Percentiles rank a stretch among this genome's conserved stretches.
phyloP scores from a whole-genome alignment of 1,140 invertebrate species.

The Drosophila azteca region DNA sequence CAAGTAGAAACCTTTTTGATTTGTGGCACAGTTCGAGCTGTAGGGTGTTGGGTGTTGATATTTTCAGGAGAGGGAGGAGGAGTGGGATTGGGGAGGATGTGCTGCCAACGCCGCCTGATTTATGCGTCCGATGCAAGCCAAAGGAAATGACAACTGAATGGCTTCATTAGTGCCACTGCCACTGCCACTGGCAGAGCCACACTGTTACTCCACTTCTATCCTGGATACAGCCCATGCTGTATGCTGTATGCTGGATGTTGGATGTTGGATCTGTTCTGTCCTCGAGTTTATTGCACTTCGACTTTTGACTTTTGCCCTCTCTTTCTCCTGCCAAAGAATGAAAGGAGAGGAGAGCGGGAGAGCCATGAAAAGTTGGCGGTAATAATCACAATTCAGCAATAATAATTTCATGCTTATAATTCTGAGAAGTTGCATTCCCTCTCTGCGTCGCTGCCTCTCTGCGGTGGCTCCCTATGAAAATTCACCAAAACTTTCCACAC shows the following conservation, averaged over 20 bases:
- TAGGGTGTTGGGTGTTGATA: conserved; percentile 48
- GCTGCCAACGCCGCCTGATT: conserved; percentile 57
- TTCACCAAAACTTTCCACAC: conserved; percentile 49
- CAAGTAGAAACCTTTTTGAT: conserved; percentile 59
- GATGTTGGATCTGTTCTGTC: too few species aligned
- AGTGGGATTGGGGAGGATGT: conserved; percentile 15
- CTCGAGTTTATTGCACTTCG: conserved; percentile 76
- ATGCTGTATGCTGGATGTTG: not conserved
- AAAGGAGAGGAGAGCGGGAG: not conserved
- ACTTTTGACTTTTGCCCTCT: conserved; percentile 66
- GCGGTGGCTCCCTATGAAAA: conserved; percentile 27
- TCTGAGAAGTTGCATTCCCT: conserved; percentile 8
- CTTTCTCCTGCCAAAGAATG: too few species aligned
- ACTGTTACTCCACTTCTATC: conserved; percentile 4
- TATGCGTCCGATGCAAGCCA: conserved; percentile 54
- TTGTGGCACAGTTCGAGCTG: conserved; percentile 38
- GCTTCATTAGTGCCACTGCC: conserved; percentile 66
- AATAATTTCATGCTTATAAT: conserved; percentile 53
- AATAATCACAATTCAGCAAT: conserved; percentile 53
- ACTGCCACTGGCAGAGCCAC: conserved; percentile 15
- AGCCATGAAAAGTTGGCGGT: conserved; percentile 50
- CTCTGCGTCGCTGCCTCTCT: not conserved
- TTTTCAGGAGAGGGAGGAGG: conserved; percentile 51
- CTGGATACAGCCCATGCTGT: not conserved
- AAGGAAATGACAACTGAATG: conserved; percentile 77